phyloP scores from a whole-genome alignment of 2,888 invertebrate genomes.

The Creontiades dilutus region DNA sequence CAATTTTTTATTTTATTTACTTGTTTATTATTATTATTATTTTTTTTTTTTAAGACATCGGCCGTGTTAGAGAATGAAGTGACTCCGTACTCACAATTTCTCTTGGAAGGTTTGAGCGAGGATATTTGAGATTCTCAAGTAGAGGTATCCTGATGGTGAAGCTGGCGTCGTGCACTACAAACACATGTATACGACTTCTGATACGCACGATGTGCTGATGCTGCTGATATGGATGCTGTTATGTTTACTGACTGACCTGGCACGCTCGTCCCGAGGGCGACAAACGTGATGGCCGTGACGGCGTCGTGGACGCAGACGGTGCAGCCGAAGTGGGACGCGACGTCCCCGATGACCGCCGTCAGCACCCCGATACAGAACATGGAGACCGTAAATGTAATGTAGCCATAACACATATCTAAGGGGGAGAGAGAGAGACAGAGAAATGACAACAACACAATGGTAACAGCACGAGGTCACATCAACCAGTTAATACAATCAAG shows the following conservation, averaged over 20 bases:
- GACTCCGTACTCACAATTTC: too few relatives aligned
- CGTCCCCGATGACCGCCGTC: slow-evolving; percentile 97
- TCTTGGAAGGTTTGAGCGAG: too few relatives aligned
- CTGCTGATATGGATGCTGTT: too few relatives aligned
- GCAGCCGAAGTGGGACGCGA: slow-evolving; percentile 98
- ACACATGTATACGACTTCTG: not conserved
- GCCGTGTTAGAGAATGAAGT: too few relatives aligned
- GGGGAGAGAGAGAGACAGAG: slow-evolving; percentile 61
- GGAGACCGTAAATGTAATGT: slow-evolving; percentile 95
- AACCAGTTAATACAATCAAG: too few relatives aligned
- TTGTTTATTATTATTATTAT: too few relatives aligned
- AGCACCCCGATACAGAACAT: slow-evolving; percentile 95
- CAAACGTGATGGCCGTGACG: slow-evolving; percentile 98
- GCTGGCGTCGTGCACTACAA: not conserved
- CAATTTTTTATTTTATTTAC: too few relatives aligned
- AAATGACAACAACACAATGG: slow-evolving; percentile 35
- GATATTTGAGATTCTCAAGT: too few relatives aligned
- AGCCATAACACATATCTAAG: slow-evolving; percentile 94
- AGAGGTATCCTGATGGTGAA: too few relatives aligned
- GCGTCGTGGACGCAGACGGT: slow-evolving; percentile 97
- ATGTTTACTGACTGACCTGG: slow-evolving; percentile 85
- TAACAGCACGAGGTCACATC: slow-evolving; percentile 37
- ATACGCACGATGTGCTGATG: too few relatives aligned
- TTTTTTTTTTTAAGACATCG: too few relatives aligned
- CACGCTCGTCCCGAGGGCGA: slow-evolving; percentile 98